Evolutionary conservation across 1,140 invertebrate genomes (phyloP).

Genomic region (Caenorhabditis inopinata): DNA sequence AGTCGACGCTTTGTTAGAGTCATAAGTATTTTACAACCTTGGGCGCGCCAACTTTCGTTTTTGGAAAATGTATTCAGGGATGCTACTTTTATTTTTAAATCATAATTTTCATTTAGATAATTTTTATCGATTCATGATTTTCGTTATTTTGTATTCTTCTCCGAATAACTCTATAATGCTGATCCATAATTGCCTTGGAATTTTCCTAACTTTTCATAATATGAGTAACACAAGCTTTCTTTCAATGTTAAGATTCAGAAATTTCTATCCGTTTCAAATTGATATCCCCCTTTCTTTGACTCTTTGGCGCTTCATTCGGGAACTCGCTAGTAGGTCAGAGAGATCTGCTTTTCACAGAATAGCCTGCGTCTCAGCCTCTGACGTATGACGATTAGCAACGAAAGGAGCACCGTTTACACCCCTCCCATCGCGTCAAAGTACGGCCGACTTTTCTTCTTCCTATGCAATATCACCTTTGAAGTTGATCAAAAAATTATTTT

Average conservation of each 20-base stretch:
- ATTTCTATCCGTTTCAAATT: constrained; percentile 14
- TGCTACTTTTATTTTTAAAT: no score
- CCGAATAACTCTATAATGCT: no score
- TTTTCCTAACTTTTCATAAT: no score
- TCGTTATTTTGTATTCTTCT: no score
- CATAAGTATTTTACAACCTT: not conserved
- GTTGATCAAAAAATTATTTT: not conserved
- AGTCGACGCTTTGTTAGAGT: not conserved
- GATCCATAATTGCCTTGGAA: no score
- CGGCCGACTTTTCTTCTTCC: not conserved
- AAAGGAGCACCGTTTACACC: constrained; percentile 25
- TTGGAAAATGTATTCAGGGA: not conserved
- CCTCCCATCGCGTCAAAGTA: constrained; percentile 21
- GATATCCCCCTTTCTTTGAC: not conserved
- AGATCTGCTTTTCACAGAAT: not conserved
- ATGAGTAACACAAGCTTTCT: no score
- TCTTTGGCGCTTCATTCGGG: not conserved
- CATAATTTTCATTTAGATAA: no score
- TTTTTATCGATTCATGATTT: no score
- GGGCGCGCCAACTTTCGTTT: not conserved
- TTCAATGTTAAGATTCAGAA: no score
- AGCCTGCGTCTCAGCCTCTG: constrained; percentile 3
- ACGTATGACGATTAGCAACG: not conserved
- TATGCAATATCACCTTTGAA: constrained; percentile 17
- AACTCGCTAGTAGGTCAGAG: constrained; percentile 21